These are phyloP conservation scores for Carterocephalus palaemon DNA, from an alignment of 2,888 invertebrate genomes.

Conservation along the genomic window DNA sequence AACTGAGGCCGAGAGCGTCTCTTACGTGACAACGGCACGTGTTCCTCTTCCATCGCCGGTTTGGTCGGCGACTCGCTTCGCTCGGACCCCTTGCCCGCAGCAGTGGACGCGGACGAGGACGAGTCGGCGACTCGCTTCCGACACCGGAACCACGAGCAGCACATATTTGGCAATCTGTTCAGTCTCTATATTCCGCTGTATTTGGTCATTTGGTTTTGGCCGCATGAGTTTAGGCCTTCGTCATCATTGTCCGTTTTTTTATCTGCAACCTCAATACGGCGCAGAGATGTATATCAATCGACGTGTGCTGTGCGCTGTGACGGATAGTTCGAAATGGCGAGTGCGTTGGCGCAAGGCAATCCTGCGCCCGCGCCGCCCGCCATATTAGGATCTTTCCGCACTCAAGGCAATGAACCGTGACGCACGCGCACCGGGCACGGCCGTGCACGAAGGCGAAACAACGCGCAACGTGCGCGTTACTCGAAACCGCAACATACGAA, in stretches of 20 bases:
- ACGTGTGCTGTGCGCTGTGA: slow-evolving; percentile 54
- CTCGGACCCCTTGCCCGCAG: slow-evolving; percentile 56
- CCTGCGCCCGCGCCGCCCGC: slow-evolving; percentile 56
- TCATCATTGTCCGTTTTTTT: slow-evolving; percentile 28
- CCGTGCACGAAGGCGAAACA: slow-evolving; percentile 34
- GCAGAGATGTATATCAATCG: slow-evolving; percentile 32
- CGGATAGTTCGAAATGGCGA: slow-evolving; percentile 58
- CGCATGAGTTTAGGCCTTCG: slow-evolving; percentile 17
- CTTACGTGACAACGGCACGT: slow-evolving; percentile 62
- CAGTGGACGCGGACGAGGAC: slow-evolving; percentile 46
- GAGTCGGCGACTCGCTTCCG: slow-evolving; percentile 65
- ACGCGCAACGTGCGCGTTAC: slow-evolving; percentile 29
- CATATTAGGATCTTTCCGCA: slow-evolving; percentile 74
- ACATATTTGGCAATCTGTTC: slow-evolving; percentile 53
- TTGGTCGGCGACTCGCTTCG: slow-evolving; percentile 41
- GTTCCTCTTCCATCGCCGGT: slow-evolving; percentile 42
- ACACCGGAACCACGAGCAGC: slow-evolving; percentile 71
- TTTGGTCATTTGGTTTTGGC: slow-evolving; percentile 23
- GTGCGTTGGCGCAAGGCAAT: slow-evolving; percentile 71
- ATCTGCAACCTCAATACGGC: slow-evolving; percentile 24
- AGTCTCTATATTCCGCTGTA: slow-evolving; percentile 35
- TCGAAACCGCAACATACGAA: slow-evolving; percentile 30
- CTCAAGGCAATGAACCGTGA: slow-evolving; percentile 77
- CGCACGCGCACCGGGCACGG: slow-evolving; percentile 50
- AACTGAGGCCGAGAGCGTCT: slow-evolving; percentile 37